A percentile compares a stretch with the other conserved stretches of the same genome.
These are phyloP conservation scores for Phenganax marumi DNA, from an alignment of 92 coral and sea anemone species.

Conservation along the genomic window DNA sequence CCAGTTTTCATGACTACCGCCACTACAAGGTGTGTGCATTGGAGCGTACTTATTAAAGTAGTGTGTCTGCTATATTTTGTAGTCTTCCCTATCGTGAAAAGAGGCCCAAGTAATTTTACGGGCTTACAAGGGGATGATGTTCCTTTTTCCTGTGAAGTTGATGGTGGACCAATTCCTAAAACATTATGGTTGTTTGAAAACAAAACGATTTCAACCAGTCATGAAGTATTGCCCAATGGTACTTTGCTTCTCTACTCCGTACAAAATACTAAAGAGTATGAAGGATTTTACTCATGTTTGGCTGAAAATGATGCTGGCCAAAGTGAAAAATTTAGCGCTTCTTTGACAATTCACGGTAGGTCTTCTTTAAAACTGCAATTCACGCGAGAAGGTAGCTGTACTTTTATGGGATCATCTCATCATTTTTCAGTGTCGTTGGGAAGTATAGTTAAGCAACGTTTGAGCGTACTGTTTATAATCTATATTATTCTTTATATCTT, in stretches of 20 bases:
- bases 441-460: neutral
- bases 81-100: slow-evolving; percentile 26
- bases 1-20: neutral
- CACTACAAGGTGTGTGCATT: neutral
- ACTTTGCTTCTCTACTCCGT: slow-evolving; percentile 16
- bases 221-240: slow-evolving; percentile 29
- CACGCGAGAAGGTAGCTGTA: neutral
- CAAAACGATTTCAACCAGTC: neutral
- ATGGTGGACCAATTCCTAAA: slow-evolving; percentile 44
- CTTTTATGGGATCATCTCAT: neutral
- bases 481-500: too few species aligned
- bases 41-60: too few species aligned
- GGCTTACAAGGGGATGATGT: slow-evolving; percentile 27
- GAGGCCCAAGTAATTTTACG: slow-evolving; percentile 19
- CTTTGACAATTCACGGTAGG: slow-evolving; percentile 38
- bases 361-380: neutral
- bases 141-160: slow-evolving; percentile 34
- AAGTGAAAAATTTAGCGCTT: neutral
- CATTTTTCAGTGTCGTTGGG: neutral
- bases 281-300: slow-evolving; percentile 51
- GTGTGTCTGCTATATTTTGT: neutral
- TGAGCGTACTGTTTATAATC: too few species aligned
- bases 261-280: slow-evolving; percentile 41
- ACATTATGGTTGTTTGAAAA: slow-evolving; percentile 45
- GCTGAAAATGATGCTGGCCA: slow-evolving; percentile 55